A percentile compares a stretch with the other conserved stretches of the same genome.
Evolutionary conservation across 1,140 invertebrate species (phyloP).

Genomic region (Heliconius himera): DNA sequence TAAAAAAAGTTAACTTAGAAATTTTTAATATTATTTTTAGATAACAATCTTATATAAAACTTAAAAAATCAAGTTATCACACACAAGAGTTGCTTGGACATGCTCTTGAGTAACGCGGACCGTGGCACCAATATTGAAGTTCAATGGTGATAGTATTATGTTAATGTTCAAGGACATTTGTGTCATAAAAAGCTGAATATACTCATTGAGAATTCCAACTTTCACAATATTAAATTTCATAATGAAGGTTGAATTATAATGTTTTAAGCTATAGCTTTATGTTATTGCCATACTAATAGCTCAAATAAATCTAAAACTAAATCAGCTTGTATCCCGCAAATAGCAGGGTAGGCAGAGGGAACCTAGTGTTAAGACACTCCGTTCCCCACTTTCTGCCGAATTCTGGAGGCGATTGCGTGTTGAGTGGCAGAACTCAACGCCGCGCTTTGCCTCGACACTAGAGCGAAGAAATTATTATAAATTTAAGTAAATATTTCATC

Average conservation of each 20-base stretch:
- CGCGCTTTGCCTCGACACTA: too few relatives aligned
- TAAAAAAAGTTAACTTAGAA: neutral
- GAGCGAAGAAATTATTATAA: too few relatives aligned
- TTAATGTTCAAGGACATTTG: constrained; percentile 16
- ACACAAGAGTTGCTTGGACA: neutral
- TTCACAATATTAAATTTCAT: constrained; percentile 1
- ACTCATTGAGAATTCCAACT: constrained; percentile 2
- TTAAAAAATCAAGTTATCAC: neutral
- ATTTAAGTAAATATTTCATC: too few relatives aligned
- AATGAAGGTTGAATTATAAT: neutral
- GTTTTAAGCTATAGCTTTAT: neutral
- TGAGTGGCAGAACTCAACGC: too few relatives aligned
- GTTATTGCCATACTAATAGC: too few relatives aligned
- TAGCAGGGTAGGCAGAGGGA: too few relatives aligned
- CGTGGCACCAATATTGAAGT: constrained; percentile 47
- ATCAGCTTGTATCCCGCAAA: too few relatives aligned
- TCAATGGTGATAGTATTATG: constrained; percentile 38
- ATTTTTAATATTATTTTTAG: neutral
- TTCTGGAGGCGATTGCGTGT: too few relatives aligned
- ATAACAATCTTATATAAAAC: neutral
- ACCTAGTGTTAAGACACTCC: too few relatives aligned
- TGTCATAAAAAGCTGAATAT: constrained; percentile 4
- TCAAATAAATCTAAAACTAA: too few relatives aligned
- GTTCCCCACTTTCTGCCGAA: too few relatives aligned
- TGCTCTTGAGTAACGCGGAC: constrained; percentile 33